Evolutionary conservation across 92 coral and sea anemone genomes (phyloP), one percentile per base, ranked within the genome.

Genomic region (Meandrina meandrites): DNA sequence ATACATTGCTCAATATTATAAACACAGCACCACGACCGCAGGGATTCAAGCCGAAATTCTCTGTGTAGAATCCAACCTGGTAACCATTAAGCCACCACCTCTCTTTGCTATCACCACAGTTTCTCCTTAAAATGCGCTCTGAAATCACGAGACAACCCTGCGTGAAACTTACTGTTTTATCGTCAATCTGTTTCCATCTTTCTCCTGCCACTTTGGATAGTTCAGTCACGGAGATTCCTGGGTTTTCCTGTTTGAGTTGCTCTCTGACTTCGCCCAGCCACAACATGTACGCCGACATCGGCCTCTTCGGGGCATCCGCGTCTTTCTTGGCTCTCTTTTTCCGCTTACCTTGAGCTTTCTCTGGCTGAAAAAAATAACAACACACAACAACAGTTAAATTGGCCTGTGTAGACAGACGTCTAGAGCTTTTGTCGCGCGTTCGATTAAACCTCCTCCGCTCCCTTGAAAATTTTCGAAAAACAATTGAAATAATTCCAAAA

Each of bases 221-320:
- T 8, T 95, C 97, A 7, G 97, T 96, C 64, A 96, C 89, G 3
- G 95, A 86, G 64, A 96, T 96, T 13, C 99, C 99, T 2, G 99
- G 99, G 75, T 96, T 82, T 45, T 95, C 94, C 56, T 90, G 79
- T 75, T 96, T 96, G 87, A 96, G 95, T 53, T 90, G 80, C 56
- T 86, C 97, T 69, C 99, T 78, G 16, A 81, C 42, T 6, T 93
- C 94, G 47, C 68, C 79, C 68, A 96, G 89, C 99, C 99, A 96
- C 77, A 96, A 40, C 99, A 96, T 96, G 85, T 96, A 96, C 0
- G 94, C 95, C 21, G 98, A 89, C 92, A 96, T 86, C 7, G 99
- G 92, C 64, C 98, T 81, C 94, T 96, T 96, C 28, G 99, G 99
- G 1, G 99, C 99, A 74, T 95, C 90, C 14, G 98, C 96, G 62